Conservation (phyloP, 2,797 vertebrate species). For the Acanthiza pusilla region DNA sequence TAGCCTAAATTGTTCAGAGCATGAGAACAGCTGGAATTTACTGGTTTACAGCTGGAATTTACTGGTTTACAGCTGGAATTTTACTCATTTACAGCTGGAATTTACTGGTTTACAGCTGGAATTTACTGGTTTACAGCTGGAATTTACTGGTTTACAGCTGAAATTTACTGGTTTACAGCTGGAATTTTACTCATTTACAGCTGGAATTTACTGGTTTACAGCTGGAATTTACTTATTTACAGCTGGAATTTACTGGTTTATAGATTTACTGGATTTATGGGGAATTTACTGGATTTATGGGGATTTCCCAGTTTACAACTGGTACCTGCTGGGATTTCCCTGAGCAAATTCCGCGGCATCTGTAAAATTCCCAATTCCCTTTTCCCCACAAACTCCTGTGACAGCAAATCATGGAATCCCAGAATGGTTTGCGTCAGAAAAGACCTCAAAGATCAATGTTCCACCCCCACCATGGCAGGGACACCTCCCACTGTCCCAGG, state of each 20-base stretch:
- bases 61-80: background rate
- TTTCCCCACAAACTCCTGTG: background rate
- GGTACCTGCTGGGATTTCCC: background rate
- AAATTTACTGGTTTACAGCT: background rate
- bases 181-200: background rate
- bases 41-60: background rate
- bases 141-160: too few species aligned
- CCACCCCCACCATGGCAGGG: background rate
- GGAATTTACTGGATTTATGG: background rate
- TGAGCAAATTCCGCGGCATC: background rate
- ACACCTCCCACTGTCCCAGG: background rate
- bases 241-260: too few species aligned
- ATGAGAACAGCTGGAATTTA: background rate
- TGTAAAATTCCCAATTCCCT: background rate
- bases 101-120: too few species aligned
- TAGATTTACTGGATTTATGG: too few species aligned
- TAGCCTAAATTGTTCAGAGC: background rate
- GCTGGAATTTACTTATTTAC: too few species aligned
- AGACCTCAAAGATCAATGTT: rapidly evolving
- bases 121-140: too few species aligned
- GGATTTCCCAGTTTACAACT: too few species aligned
- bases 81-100: too few species aligned
- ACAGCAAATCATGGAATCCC: rapidly evolving
- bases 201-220: too few species aligned
- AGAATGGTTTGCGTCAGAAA: background rate